Base-by-base conservation (phyloP, 1,140 invertebrate genomes). In the Hyposmocoma kahamanoa region DNA sequence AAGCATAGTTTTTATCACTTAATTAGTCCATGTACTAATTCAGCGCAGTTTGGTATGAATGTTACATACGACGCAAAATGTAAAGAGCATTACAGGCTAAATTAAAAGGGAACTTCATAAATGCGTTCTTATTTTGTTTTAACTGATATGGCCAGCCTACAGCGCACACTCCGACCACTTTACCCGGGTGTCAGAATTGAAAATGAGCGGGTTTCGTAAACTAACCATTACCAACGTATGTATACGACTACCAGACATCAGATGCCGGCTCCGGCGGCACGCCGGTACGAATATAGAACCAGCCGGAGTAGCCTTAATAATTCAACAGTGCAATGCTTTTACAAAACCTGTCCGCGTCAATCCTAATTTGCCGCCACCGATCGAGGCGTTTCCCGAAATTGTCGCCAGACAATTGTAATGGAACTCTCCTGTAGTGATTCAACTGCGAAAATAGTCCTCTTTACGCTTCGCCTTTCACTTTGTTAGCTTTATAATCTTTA, bases 241-340 rank as follows among this genome's bases (percentile, higher is more conserved):
- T 6, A 13, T 69, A 63, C 48, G 58, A 70, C 70, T 66, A 72
- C 49, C 47, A 53, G 55, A 52, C 62, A n/a, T n/a, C n/a, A n/a
- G n/a, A n/a, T n/a, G n/a, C n/a, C n/a, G 58, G 24, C 22, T n/a
- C 53, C 61, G 61, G 59, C 61, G 51, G 59, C 47, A 48, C 19
- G 47, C 62, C 62, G 62, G 69, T 74, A 74, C 81, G 62, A 65
- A 83, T 83, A 83, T 85, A 85, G 70, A 62, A 65, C 74, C 72
- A 74, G 76, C 66, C 76, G 46, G 69, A 75, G 67, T 72, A 71
- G 66, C 67, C 79, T 83, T 82, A 83, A 84, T 83, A 84, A 84
- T 84, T 84, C 79, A 84, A 81, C 81, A 82, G 67, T 78, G 81
- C 81, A 83, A 84, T 84, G 81, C 81, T 84, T 84, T 84, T 83